A percentile compares a stretch with the other conserved stretches of the same genome.
phyloP scores from a whole-genome alignment of 37 sponge, comb jelly and placozoan species.

The Hexactinellida sp. region DNA sequence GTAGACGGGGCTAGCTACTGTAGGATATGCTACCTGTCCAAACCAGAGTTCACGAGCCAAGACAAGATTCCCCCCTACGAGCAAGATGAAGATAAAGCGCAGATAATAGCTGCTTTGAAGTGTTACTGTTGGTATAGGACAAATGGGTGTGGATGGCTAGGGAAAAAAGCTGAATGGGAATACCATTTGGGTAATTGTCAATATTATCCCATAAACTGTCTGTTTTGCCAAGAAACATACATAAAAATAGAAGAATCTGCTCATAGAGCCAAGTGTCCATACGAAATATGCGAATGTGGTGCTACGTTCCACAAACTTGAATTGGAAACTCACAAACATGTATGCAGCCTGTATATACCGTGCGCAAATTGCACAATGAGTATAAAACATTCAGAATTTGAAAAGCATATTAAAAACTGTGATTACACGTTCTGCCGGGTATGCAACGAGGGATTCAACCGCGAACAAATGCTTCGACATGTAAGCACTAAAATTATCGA shows the following conservation, averaged over 20 bases:
- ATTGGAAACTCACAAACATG: neutral
- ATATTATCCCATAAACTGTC: neutral
- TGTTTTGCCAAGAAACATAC: neutral
- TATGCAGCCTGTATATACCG: neutral
- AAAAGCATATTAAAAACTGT: neutral
- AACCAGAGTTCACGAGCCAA: neutral
- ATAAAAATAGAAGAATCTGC: neutral
- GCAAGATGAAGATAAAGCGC: neutral
- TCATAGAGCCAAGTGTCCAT: neutral
- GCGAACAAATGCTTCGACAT: neutral
- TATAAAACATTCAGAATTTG: neutral
- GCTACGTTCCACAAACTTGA: neutral
- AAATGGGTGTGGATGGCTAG: neutral
- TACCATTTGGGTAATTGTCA: neutral
- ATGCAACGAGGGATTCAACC: neutral
- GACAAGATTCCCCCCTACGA: neutral
- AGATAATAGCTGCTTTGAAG: neutral
- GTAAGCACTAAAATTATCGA: neutral
- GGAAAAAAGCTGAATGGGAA: neutral
- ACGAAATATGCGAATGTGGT: neutral
- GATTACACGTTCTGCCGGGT: neutral
- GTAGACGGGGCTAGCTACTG: neutral
- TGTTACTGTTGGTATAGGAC: neutral
- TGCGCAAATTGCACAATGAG: neutral
- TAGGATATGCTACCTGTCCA: neutral